Conservation (phyloP, 64 coral and sea anemone genomes). For the Pocillopora damicornis region DNA sequence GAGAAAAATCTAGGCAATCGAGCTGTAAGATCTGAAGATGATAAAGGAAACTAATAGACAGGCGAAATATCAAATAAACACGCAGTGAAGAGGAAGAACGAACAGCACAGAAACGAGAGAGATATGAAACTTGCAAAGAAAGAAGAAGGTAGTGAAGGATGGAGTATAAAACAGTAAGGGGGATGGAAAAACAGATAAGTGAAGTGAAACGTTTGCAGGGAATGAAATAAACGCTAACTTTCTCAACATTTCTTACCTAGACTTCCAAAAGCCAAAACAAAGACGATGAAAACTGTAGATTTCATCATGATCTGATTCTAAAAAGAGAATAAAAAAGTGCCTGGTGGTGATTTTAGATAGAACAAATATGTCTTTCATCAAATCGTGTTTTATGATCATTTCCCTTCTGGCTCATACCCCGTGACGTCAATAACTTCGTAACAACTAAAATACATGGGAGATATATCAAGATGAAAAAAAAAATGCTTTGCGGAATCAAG, state of each 20-base stretch:
- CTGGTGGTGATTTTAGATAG: neutral
- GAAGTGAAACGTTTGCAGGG: neutral
- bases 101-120: too few species aligned
- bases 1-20: too few species aligned
- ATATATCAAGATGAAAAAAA: too few species aligned
- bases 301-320: constrained; percentile 1
- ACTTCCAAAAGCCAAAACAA: neutral
- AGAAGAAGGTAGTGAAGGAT: too few species aligned
- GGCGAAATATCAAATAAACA: too few species aligned
- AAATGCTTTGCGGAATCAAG: too few species aligned
- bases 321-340: neutral
- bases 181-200: neutral
- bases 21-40: too few species aligned
- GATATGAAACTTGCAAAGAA: too few species aligned
- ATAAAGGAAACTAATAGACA: too few species aligned
- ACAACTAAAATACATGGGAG: neutral
- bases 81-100: too few species aligned
- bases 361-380: neutral
- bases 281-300: neutral
- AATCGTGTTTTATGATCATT: neutral
- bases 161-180: neutral
- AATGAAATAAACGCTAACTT: neutral
- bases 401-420: neutral
- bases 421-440: neutral
- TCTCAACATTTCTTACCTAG: neutral